These are phyloP conservation scores for Indri indri DNA, from an alignment of 2,113 vertebrate genomes.

Conservation along the genomic window DNA sequence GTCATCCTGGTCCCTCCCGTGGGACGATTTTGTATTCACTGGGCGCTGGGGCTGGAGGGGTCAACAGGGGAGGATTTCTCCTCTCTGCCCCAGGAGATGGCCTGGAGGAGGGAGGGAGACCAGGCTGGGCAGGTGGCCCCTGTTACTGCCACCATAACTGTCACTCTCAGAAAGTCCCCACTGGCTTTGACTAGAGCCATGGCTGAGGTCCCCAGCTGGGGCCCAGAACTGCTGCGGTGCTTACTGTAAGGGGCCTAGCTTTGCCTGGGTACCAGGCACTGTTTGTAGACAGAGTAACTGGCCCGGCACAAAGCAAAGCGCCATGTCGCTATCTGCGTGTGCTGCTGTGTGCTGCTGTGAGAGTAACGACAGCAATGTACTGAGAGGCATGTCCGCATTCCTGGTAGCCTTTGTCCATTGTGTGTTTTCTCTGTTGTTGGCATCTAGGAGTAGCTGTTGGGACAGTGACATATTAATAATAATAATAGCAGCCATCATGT, in stretches of 20 bases:
- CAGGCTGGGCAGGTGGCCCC: neutral
- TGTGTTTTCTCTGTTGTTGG: accelerated
- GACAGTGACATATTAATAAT: neutral
- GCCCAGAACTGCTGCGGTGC: neutral
- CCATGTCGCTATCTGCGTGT: accelerated
- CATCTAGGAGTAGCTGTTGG: neutral
- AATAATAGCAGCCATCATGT: neutral
- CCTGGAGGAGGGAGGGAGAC: neutral
- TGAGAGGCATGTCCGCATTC: neutral
- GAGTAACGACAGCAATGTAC: neutral
- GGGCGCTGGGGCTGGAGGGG: neutral
- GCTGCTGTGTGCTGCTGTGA: too few relatives aligned
- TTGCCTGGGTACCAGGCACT: neutral
- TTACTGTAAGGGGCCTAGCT: neutral
- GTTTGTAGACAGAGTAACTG: neutral
- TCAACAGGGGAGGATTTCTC: neutral
- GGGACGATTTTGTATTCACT: conserved; percentile 59
- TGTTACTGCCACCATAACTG: neutral
- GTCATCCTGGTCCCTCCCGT: conserved; percentile 72
- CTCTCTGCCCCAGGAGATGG: neutral
- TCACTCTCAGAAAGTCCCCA: neutral
- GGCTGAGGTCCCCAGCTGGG: neutral
- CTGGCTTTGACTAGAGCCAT: neutral
- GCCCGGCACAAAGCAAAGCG: accelerated
- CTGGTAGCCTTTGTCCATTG: accelerated